Base-by-base conservation (phyloP, 2,113 vertebrate genomes). In the Pantherophis guttatus region DNA sequence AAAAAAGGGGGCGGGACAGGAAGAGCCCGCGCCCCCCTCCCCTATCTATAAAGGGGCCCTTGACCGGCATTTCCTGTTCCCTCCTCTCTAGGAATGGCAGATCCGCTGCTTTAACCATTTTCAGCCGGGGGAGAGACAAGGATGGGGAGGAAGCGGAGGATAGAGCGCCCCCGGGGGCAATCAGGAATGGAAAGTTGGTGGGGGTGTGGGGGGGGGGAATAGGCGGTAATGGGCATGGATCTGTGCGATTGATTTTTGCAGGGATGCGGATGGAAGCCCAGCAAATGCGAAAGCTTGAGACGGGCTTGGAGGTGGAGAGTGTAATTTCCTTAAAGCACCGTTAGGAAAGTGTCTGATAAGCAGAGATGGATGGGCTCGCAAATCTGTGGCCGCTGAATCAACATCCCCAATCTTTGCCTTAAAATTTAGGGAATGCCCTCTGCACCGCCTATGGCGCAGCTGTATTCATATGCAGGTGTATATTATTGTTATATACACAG, bases 101-200 rank as follows among this genome's bases (percentile, higher is more conserved):
- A 86, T 70, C 86, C 39, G 48, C 9, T 88, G 24, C 48, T 65
- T 92, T 88, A 92, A 92, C 91, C 10, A 8, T 88, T 92, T 88
- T 88, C 86, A 70, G 48, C 70, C 0, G 33, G 33, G 33, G 33
- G 29, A 70, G 70, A 39, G 70, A 19, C 29, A 7, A 33, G 33
- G 33, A 8, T 39, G 3, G 70, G 15, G 33, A 39, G 70, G n/a
- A 39, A 39, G 70, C 70, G 17, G 33, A 33, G 70, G 70, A 39
- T 39, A 81, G 33, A 39, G 17, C 70, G 70, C 17, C 33, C 70
- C 3, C 17, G 33, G 70, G 70, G 70, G 17, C 0, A 33, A 70
- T 39, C 70, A 19, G 33, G 70, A 39, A 39, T 33, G 13, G n/a
- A 50, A 50, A 50, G 48, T 50, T 3, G 5, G 6, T 6, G 5